Conservation (phyloP, 2,113 vertebrate genomes). For the Embiotoca jacksoni region DNA sequence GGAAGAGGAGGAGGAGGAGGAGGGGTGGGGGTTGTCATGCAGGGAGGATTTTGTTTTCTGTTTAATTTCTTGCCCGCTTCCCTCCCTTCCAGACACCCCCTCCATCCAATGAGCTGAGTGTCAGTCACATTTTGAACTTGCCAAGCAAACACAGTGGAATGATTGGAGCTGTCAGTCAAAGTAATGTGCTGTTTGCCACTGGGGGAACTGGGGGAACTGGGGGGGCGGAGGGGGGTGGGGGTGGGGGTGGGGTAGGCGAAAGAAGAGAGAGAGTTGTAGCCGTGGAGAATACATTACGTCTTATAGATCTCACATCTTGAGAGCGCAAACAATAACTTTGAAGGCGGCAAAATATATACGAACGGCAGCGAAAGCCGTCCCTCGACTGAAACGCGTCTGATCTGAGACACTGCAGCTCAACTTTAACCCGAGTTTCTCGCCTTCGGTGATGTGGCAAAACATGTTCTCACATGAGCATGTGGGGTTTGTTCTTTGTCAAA, state of each 20-base stretch:
- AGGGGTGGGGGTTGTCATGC: constrained; percentile 60
- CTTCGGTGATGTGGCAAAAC: constrained; percentile 21
- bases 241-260: constrained; percentile 18
- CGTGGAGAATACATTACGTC: constrained; percentile 48
- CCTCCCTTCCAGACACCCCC: constrained; percentile 53
- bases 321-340: constrained; percentile 62
- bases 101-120: constrained; percentile 72
- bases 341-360: constrained; percentile 63
- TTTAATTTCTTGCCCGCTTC: constrained; percentile 73
- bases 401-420: constrained; percentile 22
- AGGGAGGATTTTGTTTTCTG: constrained; percentile 75
- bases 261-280: constrained; percentile 25
- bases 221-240: constrained; percentile 8
- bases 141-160: constrained; percentile 76
- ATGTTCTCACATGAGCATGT: constrained; percentile 4
- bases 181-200: constrained; percentile 71
- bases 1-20: constrained; percentile 46
- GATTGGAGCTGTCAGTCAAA: constrained; percentile 82
- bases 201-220: constrained; percentile 35
- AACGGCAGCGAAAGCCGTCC: constrained; percentile 34
- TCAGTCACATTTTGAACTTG: constrained; percentile 80
- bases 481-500: constrained; percentile 6
- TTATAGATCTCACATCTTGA: constrained; percentile 54
- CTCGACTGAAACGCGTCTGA: constrained; percentile 28
- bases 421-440: constrained; percentile 25